Percentiles rank a stretch among this genome's conserved stretches.
Conservation (phyloP, 2,888 invertebrate genomes). For the Erpobdella octoculata region DNA sequence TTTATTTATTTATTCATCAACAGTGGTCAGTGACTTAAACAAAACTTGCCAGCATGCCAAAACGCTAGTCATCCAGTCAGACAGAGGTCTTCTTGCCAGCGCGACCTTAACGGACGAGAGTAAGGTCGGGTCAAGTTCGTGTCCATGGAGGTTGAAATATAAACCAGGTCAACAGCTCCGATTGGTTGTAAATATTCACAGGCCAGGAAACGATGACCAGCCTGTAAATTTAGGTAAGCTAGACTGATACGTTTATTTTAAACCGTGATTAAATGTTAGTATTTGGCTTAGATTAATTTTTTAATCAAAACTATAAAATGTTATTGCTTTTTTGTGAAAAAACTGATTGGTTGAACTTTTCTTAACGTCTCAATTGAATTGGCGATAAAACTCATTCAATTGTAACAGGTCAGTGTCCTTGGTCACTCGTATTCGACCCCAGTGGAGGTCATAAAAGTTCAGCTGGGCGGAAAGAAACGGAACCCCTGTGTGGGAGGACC, state of each 20-base stretch:
- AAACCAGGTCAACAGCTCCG: constrained; percentile 25
- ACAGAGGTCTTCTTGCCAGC: constrained; percentile 21
- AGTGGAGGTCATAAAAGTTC: neutral
- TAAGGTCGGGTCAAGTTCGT: constrained; percentile 8
- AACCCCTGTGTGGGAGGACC: neutral
- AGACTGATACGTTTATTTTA: neutral
- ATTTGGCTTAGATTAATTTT: neutral
- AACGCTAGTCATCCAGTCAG: neutral
- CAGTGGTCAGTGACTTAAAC: neutral
- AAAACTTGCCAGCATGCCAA: neutral
- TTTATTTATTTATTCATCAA: too few species aligned
- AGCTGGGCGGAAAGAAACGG: neutral
- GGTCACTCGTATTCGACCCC: neutral
- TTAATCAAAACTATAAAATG: neutral
- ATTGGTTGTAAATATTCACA: constrained; percentile 11
- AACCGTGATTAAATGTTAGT: neutral
- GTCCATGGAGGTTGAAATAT: constrained; percentile 21
- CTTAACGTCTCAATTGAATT: too few species aligned
- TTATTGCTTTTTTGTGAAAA: neutral
- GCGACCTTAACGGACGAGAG: constrained; percentile 2
- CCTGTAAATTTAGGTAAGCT: neutral
- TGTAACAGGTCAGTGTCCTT: neutral
- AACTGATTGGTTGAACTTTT: too few species aligned
- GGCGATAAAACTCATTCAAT: too few species aligned
- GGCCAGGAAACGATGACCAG: constrained; percentile 14